Evolutionary conservation across 1,140 invertebrate species (phyloP).

Genomic region (Lamellibrachia luymesi): DNA sequence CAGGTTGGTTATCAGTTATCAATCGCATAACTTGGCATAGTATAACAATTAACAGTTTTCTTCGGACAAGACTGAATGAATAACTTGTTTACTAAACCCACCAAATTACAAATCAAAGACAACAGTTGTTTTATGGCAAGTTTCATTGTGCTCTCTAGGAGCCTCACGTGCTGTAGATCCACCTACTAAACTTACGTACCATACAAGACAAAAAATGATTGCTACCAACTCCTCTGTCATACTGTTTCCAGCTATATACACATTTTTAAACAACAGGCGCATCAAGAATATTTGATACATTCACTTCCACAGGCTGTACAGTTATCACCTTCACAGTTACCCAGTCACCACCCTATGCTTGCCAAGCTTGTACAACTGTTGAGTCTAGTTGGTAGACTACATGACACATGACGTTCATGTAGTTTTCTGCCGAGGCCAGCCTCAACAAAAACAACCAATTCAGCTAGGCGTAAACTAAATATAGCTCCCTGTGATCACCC

Average conservation of each 20-base stretch:
- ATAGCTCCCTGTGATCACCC: too few relatives aligned
- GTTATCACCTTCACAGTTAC: too few relatives aligned
- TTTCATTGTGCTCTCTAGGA: too few relatives aligned
- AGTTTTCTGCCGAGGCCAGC: not conserved
- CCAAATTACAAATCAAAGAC: not conserved
- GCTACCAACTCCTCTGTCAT: not conserved
- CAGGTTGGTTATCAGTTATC: not conserved
- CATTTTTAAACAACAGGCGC: not conserved
- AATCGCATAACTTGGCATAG: not conserved
- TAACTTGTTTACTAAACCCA: not conserved
- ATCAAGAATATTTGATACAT: not conserved
- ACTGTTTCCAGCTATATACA: not conserved
- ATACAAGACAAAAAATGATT: not conserved
- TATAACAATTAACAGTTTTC: slow-evolving; percentile 1
- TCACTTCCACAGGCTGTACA: not conserved
- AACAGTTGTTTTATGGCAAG: not conserved
- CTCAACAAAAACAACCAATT: not conserved
- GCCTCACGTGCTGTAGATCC: too few relatives aligned
- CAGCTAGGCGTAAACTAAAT: not conserved
- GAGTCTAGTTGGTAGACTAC: not conserved
- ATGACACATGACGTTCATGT: not conserved
- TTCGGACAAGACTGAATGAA: not conserved
- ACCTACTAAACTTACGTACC: too few relatives aligned
- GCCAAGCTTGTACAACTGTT: not conserved
- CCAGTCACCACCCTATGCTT: not conserved